phyloP scores from a whole-genome alignment of 2,113 vertebrate genomes.

The Nothoprocta pentlandii region DNA sequence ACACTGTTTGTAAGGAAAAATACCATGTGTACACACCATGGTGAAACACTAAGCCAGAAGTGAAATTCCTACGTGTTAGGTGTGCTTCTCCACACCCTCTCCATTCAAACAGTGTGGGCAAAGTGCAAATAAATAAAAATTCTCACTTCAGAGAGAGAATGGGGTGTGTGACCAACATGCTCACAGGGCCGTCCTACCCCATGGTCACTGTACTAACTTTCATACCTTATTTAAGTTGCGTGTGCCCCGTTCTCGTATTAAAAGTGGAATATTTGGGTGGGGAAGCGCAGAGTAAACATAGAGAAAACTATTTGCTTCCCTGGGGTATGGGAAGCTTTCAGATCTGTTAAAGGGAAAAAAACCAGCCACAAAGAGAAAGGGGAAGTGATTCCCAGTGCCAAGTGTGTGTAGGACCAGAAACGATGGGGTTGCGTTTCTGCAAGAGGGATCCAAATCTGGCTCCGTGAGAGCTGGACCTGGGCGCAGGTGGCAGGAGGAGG shows the following conservation, averaged over 20 bases:
- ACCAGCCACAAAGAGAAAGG: not conserved
- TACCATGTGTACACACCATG: not conserved
- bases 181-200: not conserved
- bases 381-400: not conserved
- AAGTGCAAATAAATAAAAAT: constrained; percentile 48
- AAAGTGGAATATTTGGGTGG: not conserved
- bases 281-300: not conserved
- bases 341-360: not conserved
- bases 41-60: not conserved
- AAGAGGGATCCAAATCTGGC: not conserved
- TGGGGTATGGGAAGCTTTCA: not conserved
- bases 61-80: not conserved
- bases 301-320: not conserved
- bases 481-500: not conserved
- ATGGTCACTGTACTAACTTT: not conserved
- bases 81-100: constrained; percentile 28
- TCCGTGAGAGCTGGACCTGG: not conserved
- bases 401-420: not conserved
- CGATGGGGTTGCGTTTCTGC: not conserved
- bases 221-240: not conserved
- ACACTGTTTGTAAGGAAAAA: not conserved
- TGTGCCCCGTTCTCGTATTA: not conserved
- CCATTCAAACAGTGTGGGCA: constrained; percentile 44
- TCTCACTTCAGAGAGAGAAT: not conserved
- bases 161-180: not conserved